Conservation (phyloP, 2,888 invertebrate species). For the Pantelozetes paolii region DNA sequence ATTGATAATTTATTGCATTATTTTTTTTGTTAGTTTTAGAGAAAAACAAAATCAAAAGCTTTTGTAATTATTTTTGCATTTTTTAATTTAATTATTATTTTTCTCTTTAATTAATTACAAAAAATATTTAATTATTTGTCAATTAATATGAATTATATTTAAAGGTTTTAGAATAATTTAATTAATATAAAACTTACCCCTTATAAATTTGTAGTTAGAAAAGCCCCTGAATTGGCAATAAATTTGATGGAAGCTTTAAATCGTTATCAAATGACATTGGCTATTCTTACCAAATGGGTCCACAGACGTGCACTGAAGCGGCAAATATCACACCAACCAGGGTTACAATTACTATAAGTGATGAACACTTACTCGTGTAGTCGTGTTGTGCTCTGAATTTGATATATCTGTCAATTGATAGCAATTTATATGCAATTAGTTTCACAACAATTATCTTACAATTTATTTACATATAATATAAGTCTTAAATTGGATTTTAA, state of each 20-base stretch:
- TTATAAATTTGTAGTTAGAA: not conserved
- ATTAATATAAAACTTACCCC: not conserved
- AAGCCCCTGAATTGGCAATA: slow-evolving; percentile 5
- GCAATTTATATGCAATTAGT: no score
- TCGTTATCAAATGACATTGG: not conserved
- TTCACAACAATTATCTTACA: not conserved
- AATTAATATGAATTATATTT: no score
- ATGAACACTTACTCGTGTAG: slow-evolving; percentile 10
- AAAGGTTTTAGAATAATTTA: not conserved
- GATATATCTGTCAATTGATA: slow-evolving; percentile 6
- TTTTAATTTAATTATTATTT: no score
- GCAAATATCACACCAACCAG: not conserved
- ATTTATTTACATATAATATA: not conserved
- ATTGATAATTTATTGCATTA: no score
- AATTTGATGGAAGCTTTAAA: not conserved
- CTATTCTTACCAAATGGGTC: slow-evolving; percentile 12
- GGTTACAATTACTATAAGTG: slow-evolving; percentile 11
- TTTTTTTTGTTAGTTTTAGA: no score
- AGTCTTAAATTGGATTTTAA: not conserved
- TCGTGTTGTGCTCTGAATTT: slow-evolving; percentile 27
- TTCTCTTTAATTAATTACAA: no score
- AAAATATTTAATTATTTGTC: no score
- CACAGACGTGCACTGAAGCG: slow-evolving; percentile 10
- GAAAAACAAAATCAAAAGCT: no score
- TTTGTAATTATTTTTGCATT: no score